Percentiles rank a stretch among this genome's conserved stretches.
These are phyloP conservation scores for Thecocarcelia acutangulata DNA, from an alignment of 2,888 invertebrate species.

Conservation along the genomic window DNA sequence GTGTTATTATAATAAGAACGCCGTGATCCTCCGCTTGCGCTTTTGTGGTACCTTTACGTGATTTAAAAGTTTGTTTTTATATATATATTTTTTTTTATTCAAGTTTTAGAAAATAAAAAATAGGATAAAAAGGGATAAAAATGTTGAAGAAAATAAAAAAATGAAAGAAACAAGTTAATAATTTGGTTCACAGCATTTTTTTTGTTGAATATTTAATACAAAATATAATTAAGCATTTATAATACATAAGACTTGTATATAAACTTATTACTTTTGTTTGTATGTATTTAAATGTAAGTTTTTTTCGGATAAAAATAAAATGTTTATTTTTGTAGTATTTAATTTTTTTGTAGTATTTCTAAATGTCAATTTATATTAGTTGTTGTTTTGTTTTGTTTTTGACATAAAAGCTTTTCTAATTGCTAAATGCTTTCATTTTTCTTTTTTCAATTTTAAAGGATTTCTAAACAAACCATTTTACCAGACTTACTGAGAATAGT, in stretches of 20 bases:
- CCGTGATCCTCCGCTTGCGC: constrained; percentile 82
- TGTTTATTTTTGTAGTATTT: constrained; percentile 15
- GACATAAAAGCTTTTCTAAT: not conserved
- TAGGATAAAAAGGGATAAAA: constrained; percentile 31
- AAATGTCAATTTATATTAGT: constrained; percentile 4
- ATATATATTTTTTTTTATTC: not conserved
- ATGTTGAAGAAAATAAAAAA: constrained; percentile 50
- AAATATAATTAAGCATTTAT: constrained; percentile 28
- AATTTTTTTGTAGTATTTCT: constrained; percentile 23
- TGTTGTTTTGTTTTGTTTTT: constrained; percentile 5
- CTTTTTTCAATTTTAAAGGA: not conserved
- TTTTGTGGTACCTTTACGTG: constrained; percentile 80
- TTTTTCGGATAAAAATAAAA: constrained; percentile 28
- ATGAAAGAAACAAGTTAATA: constrained; percentile 42
- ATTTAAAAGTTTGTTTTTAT: constrained; percentile 45
- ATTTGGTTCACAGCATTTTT: constrained; percentile 19
- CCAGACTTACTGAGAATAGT: not conserved
- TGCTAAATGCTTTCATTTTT: not conserved
- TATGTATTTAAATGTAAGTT: too few species aligned
- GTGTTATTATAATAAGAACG: constrained; percentile 82
- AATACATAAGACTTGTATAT: constrained; percentile 35
- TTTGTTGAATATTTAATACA: constrained; percentile 35
- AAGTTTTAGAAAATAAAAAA: constrained; percentile 14
- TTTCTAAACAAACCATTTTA: constrained; percentile 28
- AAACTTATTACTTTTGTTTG: too few species aligned